Evolutionary conservation across 1,140 invertebrate species (phyloP).

Genomic region (Euwallacea fornicatus): DNA sequence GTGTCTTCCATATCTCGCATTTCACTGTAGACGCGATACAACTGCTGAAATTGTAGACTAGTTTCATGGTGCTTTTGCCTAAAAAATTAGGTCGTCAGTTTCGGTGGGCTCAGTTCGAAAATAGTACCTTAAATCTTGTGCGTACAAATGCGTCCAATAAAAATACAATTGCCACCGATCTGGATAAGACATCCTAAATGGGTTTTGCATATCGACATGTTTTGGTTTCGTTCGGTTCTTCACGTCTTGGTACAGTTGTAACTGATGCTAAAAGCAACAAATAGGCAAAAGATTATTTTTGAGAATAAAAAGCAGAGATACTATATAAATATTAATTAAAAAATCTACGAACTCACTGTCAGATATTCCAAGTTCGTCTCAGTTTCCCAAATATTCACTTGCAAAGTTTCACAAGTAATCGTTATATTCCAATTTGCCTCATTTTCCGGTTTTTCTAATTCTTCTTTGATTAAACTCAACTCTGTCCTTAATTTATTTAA

Average conservation of each 20-base stretch:
- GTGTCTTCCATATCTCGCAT: slow-evolving; percentile 51
- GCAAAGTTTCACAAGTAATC: background rate
- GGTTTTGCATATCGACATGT: slow-evolving; percentile 37
- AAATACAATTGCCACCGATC: slow-evolving; percentile 53
- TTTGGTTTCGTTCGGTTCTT: slow-evolving; percentile 27
- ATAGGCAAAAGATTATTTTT: too few relatives aligned
- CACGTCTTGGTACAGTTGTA: background rate
- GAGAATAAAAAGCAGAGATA: too few relatives aligned
- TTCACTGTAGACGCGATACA: slow-evolving; percentile 50
- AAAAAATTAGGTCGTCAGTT: slow-evolving; percentile 4
- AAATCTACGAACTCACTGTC: slow-evolving; percentile 2
- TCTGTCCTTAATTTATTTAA: too few relatives aligned
- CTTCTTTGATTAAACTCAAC: too few relatives aligned
- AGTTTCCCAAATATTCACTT: slow-evolving; percentile 18
- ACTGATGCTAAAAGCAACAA: too few relatives aligned
- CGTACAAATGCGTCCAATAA: slow-evolving; percentile 50
- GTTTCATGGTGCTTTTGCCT: background rate
- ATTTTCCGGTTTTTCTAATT: too few relatives aligned
- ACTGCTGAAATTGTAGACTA: slow-evolving; percentile 49
- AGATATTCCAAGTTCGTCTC: slow-evolving; percentile 27
- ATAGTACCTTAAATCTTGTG: slow-evolving; percentile 42
- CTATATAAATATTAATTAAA: too few relatives aligned
- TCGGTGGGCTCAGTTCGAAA: too few relatives aligned
- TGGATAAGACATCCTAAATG: slow-evolving; percentile 44
- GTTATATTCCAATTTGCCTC: too few relatives aligned